Percentiles rank a stretch among this genome's conserved stretches.
Evolutionary conservation across 2,113 vertebrate genomes (phyloP).

Genomic region (Ochotona curzoniae): DNA sequence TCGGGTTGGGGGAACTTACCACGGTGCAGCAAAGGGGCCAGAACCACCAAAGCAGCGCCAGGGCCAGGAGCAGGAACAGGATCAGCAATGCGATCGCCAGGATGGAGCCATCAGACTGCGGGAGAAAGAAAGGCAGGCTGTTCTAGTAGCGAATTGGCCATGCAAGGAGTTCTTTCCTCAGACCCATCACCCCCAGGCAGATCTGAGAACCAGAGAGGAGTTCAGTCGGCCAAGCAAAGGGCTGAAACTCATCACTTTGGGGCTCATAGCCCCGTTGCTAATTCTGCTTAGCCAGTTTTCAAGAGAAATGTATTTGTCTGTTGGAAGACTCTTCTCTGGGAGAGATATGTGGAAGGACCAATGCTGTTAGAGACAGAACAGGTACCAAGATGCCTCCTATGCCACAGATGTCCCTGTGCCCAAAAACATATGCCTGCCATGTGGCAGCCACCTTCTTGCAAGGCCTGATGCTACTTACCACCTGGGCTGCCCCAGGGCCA

Average conservation of each 20-base stretch:
- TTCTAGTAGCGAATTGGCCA: neutral
- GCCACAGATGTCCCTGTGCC: neutral
- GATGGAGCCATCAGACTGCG: conserved; percentile 96
- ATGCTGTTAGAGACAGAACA: neutral
- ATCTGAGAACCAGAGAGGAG: neutral
- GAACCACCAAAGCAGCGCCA: conserved; percentile 99
- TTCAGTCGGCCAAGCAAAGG: neutral
- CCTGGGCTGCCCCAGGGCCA: neutral
- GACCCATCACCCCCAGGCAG: neutral
- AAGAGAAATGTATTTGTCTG: neutral
- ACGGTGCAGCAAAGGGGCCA: conserved; percentile 99
- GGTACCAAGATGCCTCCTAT: neutral
- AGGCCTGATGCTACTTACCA: neutral
- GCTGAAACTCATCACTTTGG: neutral
- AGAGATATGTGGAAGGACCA: neutral
- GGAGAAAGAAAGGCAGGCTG: conserved; percentile 66
- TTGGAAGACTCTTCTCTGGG: conserved; percentile 9
- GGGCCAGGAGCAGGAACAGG: conserved; percentile 93
- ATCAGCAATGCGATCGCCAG: conserved; percentile 96
- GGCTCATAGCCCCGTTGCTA: neutral
- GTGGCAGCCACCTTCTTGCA: neutral
- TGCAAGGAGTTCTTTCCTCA: fast-evolving
- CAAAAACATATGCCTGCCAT: neutral
- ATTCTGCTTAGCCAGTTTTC: neutral
- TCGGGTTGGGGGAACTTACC: conserved; percentile 88